Base-by-base conservation (phyloP, 2,888 invertebrate species). In the Hylaea fasciaria region DNA sequence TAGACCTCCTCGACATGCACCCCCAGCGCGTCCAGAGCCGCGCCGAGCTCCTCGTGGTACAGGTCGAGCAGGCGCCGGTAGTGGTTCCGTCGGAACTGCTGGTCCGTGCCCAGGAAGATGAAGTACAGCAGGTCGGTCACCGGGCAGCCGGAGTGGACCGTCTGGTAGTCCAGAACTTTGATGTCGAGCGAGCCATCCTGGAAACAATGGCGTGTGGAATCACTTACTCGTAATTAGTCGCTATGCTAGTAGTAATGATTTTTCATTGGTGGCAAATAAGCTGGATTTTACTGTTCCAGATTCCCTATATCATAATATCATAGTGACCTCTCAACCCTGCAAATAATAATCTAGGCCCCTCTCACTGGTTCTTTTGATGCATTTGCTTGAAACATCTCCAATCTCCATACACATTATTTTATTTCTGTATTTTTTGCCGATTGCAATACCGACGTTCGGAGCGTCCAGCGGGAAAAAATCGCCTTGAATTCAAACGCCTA, bases 131-230 rank as follows among this genome's bases (percentile, higher is more conserved):
- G 72, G 69, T 87, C 87, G 0, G 66, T 53, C 2, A 69, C 73
- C 0, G 78, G 78, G 32, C 77, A 72, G 3, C 83, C 84, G 0
- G 77, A 37, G 68, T 76, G 78, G 1, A 85, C 59, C 0, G 82
- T 80, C 60, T 87, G 86, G 60, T 76, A 83, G 65, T 86, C 86
- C 14, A 85, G 69, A 11, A 74, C 73, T 5, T 81, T 69, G 0
- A 77, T 62, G 1, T 78, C 71, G 0, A 80, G 12, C 0, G 59
- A 52, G 9, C 60, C 71, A 12, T 74, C 66, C 78, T 78, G 69
- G 28, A 73, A 48, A 22, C 9, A 12, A 11, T 2, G 14, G 2
- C 7, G 13, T 14, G 12, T 1, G n/a, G 1, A 12, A 37, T 37
- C n/a, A 37, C n/a, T 37, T 1, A 10, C n/a, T 37, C 1, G 37